Base-by-base conservation (phyloP, 1,140 invertebrate species). In the Forficula auricularia region DNA sequence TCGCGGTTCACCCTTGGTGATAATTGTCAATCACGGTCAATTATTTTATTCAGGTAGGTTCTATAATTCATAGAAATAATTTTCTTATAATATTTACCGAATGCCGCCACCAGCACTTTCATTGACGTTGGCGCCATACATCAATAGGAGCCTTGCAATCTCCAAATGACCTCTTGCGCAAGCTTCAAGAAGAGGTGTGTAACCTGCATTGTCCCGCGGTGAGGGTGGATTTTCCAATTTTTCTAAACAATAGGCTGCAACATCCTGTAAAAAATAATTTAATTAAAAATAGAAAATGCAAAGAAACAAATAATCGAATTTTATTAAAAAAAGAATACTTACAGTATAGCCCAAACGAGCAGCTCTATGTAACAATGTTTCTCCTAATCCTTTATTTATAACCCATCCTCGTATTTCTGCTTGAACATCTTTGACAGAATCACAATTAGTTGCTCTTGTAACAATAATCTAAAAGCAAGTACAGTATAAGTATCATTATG, bases 151-250 rank as follows among this genome's bases (percentile, higher is more conserved):
- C 49, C 79, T 70, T 7, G 86, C 88, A 35, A 92, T 88, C 47
- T 79, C 74, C 15, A 92, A 63, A 59, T 90, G 82, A 9, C 88
- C 88, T 52, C 77, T 72, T 0, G 83, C 77, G 54, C 85, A 87
- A 3, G 87, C 86, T 54, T 91, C 89, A 55, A 94, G 89, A 19
- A 94, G 66, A 1, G 89, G 85, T 2, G 89, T 94, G 57, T 91
- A 94, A 0, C 88, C 88, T 2, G 89, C 88, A 62, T 94, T 94
- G 58, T 95, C 89, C 54, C 83, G 82, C 3, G 79, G 79, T 51
- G 86, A 83, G 1, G 89, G 80, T 38, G 76, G 70, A 46, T 77
- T 75, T 46, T 77, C 74, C 54, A 87, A 70, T 55, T 81, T 85
- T 58, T 90, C 82, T 48, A 94, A 65, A 54, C 86, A 90, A 59